phyloP scores from a whole-genome alignment of 1,140 invertebrate species.

The Heliconius eleuchia region DNA sequence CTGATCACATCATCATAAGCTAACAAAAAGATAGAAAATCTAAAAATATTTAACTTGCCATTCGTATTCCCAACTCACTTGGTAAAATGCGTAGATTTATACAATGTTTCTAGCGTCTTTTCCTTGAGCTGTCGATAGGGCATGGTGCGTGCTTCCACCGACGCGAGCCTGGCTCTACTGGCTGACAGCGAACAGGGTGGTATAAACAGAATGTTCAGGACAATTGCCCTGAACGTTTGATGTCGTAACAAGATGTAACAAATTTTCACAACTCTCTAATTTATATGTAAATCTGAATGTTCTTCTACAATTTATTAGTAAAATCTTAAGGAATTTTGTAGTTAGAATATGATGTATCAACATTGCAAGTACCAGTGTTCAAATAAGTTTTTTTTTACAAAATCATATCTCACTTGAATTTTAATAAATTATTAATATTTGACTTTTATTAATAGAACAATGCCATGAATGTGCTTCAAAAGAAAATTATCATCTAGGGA shows the following conservation, averaged over 20 bases:
- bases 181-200: constrained; percentile 17
- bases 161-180: constrained; percentile 18
- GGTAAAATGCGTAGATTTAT: constrained; percentile 60
- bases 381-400: neutral
- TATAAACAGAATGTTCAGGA: constrained; percentile 24
- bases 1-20: neutral
- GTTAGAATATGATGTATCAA: neutral
- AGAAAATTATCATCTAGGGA: neutral
- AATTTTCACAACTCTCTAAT: constrained; percentile 6
- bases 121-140: constrained; percentile 65
- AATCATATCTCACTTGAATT: neutral
- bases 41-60: neutral
- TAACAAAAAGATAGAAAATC: neutral
- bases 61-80: constrained; percentile 54
- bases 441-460: no score
- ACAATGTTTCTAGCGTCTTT: constrained; percentile 57
- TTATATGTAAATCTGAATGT: neutral
- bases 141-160: constrained; percentile 42
- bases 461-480: neutral
- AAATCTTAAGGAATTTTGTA: neutral
- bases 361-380: neutral
- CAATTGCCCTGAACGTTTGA: constrained; percentile 22
- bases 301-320: neutral
- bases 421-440: no score
- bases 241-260: neutral